Evolutionary conservation across 2,797 vertebrate species (phyloP).

Genomic region (Galaxias olidus): DNA sequence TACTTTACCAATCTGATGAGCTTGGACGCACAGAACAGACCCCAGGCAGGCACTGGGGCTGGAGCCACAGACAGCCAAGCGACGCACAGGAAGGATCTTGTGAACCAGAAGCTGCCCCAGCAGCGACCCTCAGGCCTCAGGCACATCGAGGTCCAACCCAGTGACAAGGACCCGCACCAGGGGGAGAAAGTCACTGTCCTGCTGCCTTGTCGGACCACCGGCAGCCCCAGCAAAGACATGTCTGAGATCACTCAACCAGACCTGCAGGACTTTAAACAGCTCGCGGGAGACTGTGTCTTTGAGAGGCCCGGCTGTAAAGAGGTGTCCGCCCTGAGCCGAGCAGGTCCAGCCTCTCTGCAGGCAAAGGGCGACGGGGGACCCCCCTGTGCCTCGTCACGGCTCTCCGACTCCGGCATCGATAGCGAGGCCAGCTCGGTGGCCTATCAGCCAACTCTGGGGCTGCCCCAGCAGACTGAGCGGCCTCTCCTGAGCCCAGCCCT

Average conservation of each 20-base stretch:
- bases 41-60: constrained; percentile 82
- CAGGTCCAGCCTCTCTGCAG: constrained; percentile 58
- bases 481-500: constrained; percentile 60
- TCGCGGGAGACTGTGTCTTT: constrained; percentile 65
- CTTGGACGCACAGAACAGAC: constrained; percentile 72
- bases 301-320: constrained; percentile 68
- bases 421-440: constrained; percentile 95
- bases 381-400: constrained; percentile 85
- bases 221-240: constrained; percentile 40
- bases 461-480: constrained; percentile 71
- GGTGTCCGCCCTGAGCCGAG: constrained; percentile 53
- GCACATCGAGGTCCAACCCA: constrained; percentile 84
- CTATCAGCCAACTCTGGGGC: constrained; percentile 79
- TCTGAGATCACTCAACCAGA: constrained; percentile 61
- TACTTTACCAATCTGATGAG: constrained; percentile 70
- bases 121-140: constrained; percentile 65
- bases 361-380: constrained; percentile 69
- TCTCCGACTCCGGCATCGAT: constrained; percentile 97
- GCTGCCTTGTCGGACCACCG: constrained; percentile 58
- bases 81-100: constrained; percentile 60
- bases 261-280: constrained; percentile 53
- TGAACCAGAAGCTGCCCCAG: constrained; percentile 59
- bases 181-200: constrained; percentile 83
- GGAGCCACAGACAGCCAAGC: constrained; percentile 63
- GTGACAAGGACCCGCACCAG: constrained; percentile 75